Base-by-base conservation (phyloP, 2,113 vertebrate genomes). In the Varanus salvator region DNA sequence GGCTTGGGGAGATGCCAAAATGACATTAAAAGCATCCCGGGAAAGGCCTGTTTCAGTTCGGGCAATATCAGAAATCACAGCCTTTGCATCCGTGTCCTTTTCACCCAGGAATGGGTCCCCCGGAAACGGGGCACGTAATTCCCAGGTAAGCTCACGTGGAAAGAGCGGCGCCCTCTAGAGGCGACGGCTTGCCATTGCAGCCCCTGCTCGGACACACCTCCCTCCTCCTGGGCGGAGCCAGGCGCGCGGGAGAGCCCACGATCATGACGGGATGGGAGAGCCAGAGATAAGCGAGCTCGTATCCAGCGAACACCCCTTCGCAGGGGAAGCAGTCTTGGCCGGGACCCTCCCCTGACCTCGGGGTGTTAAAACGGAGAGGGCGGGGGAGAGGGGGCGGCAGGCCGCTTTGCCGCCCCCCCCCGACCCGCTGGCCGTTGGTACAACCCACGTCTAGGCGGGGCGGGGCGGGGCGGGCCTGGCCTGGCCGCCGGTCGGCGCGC, bases 171-270 rank as follows among this genome's bases (percentile, higher is more conserved):
- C 84, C 84, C 84, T 3, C 84, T 57, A 57, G 31, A 86, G 83
- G n/a, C 71, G 3, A 3, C 19, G 23, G 3, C 19, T 0, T 57
- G 19, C 8, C 84, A 6, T 50, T 74, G 15, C 84, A 52, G 84
- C 48, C 6, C 7, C 34, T 60, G 14, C 0, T 3, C 50, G 1
- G 44, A 19, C 76, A 27, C 88, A 80, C 0, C 64, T 0, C 0
- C 3, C 1, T 1, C 6, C 0, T 15, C 6, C 60, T 8, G 2
- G 77, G 0, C 0, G 77, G 88, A 52, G 89, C 14, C 0, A 4
- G 27, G 9, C 25, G 4, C 6, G 25, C 38, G 86, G 86, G 60
- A 87, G 60, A 87, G 23, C 29, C 75, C 60, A 87, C 8, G 29
- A 25, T 25, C 0, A 17, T 9, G 1, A 66, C 23, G 3, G 4